Conservation (phyloP, 1,140 invertebrate species). For the Mya arenaria region DNA sequence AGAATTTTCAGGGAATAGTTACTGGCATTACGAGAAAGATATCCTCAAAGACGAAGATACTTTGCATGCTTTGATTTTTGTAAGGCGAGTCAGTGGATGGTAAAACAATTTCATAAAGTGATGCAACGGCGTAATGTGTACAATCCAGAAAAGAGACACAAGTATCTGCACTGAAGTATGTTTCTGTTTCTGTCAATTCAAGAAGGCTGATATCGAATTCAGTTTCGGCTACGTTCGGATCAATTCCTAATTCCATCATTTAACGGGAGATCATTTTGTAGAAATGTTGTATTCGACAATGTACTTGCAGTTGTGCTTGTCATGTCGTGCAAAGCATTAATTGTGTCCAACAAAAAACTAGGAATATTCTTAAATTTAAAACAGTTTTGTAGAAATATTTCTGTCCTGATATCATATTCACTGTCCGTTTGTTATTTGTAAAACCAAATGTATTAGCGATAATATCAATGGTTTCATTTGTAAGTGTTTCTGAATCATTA, state of each 20-base stretch:
- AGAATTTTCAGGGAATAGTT: not conserved
- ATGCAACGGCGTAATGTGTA: not conserved
- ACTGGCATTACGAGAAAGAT: not conserved
- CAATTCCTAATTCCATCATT: not conserved
- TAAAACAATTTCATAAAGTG: slow-evolving; percentile 3
- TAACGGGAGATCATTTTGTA: not conserved
- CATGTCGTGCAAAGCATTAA: slow-evolving; percentile 11
- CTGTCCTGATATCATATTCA: slow-evolving; percentile 17
- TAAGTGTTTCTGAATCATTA: not conserved
- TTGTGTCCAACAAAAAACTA: not conserved
- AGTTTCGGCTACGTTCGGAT: not conserved
- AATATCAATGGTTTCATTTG: slow-evolving; percentile 13
- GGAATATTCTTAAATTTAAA: not conserved
- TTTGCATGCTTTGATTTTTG: not conserved
- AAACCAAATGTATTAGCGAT: slow-evolving; percentile 1
- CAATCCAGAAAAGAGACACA: slow-evolving; percentile 27
- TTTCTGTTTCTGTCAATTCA: not conserved
- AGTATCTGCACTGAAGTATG: not conserved
- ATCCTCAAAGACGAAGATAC: slow-evolving; percentile 18
- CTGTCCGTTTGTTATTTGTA: not conserved
- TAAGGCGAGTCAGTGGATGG: not conserved
- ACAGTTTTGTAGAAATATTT: slow-evolving; percentile 15
- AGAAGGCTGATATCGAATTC: slow-evolving; percentile 14
- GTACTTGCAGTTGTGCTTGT: not conserved
- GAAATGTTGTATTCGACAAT: not conserved